Evolutionary conservation across 1,140 invertebrate genomes (phyloP).

Genomic region (Magallana angulata): DNA sequence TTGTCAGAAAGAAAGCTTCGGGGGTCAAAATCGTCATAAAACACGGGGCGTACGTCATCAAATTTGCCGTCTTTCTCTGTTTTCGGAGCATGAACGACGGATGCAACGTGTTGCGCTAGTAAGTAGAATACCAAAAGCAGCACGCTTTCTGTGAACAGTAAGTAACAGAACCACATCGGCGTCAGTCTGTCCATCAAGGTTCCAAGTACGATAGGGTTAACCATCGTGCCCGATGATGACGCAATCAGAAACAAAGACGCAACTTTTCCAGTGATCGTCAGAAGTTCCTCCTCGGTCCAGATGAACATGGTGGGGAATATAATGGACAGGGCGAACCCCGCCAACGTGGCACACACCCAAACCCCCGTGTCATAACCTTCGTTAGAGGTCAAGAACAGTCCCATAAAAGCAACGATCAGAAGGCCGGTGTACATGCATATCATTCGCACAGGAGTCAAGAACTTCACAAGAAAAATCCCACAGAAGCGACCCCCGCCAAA

Average conservation of each 20-base stretch:
- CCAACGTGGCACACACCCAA: conserved; percentile 60
- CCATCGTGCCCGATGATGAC: conserved; percentile 57
- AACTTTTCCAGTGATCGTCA: conserved; percentile 62
- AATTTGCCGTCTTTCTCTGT: background rate
- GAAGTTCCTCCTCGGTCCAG: conserved; percentile 65
- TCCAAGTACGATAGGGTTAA: conserved; percentile 65
- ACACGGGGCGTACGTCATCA: conserved; percentile 33
- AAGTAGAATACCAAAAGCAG: conserved; percentile 43
- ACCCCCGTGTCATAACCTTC: conserved; percentile 56
- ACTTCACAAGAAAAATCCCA: conserved; percentile 60
- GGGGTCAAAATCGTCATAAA: conserved; percentile 36
- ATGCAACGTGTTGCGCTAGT: conserved; percentile 37
- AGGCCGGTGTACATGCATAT: conserved; percentile 52
- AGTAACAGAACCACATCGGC: conserved; percentile 64
- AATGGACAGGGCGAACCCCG: conserved; percentile 63
- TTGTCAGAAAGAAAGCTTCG: conserved; percentile 2
- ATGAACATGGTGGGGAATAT: conserved; percentile 66
- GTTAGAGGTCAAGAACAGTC: conserved; percentile 56
- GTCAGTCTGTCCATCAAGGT: conserved; percentile 64
- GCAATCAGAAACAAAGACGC: conserved; percentile 63
- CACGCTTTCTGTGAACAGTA: conserved; percentile 60
- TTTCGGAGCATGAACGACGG: conserved; percentile 30
- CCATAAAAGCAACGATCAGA: conserved; percentile 54
- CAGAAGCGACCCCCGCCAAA: conserved; percentile 62
- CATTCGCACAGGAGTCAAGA: conserved; percentile 55